Base-by-base conservation (phyloP, 2,797 vertebrate genomes). In the Acanthurus leucopareius region DNA sequence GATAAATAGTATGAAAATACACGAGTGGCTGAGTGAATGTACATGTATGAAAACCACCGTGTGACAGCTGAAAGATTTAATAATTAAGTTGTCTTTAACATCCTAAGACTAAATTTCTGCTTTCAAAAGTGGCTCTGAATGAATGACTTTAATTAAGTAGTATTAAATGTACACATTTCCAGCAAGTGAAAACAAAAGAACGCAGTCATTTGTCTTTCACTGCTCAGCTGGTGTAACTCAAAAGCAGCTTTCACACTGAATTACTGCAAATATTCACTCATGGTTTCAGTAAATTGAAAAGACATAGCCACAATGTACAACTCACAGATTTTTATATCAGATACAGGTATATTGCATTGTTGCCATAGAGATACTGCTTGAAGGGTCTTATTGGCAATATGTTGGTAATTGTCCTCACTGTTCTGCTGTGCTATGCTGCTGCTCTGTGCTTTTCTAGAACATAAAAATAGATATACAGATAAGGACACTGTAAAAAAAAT, bases 51-150 rank as follows among this genome's bases (percentile, higher is more conserved):
- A 54, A 58, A 25, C 4, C 19, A 22, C 7, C 57, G 20, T 61
- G 53, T 57, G 65, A 63, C 57, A 57, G 38, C 85, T 69, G 56
- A 65, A 14, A 54, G 16, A 28, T 75, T 72, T 47, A 69, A 57
- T 1, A 2, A 73, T 49, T 64, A 8, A 49, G 3, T 25, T 28
- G 25, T 35, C 35, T 69, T 15, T 8, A 17, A 19, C 0, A 47
- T 0, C 19, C 32, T 2, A 10, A 57, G 19, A 56, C 57, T 70
- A 61, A 77, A 44, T 38, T 51, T 14, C 7, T 0, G 1, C 32
- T 68, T 35, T 32, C 38, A 83, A 74, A 44, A 63, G 42, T 75
- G 22, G 38, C n/a, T 67, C 53, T 44, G 10, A 70, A 38, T 59
- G 0, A 68, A 44, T 57, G 0, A 70, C 44, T 59, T 7, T 40